Base-by-base conservation (phyloP, 2,113 vertebrate genomes). In the Turdus rufiventris region DNA sequence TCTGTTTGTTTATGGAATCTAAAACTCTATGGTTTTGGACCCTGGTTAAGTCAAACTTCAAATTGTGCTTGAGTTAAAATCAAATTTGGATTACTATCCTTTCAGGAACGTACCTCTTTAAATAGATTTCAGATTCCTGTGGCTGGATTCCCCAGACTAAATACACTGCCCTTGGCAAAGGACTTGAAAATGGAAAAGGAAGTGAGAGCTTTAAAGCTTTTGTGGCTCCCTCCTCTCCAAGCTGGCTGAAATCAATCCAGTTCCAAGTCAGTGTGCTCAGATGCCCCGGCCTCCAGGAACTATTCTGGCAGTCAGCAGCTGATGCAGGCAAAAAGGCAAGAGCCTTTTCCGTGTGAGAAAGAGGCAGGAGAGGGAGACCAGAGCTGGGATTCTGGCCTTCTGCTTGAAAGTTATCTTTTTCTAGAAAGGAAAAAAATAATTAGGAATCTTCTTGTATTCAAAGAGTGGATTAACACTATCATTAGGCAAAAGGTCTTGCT, bases 111-210 rank as follows among this genome's bases (percentile, higher is more conserved):
- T 62, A 45, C 77, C 48, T 85, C 85, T 95, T 95, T 88, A 96
- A 95, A 91, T 79, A 73, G 89, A 73, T 87, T 94, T 70, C 89
- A 70, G 47, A 95, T 94, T 97, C 93, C 93, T 95, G 87, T 85
- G 93, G 89, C 74, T 68, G 28, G 91, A 80, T 91, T 93, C 81
- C 67, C 74, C 63, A 51, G 93, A 62, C 71, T 72, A 73, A 93
- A 78, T n/a, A 51, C 84, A 48, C 77, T 91, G 70, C 67, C 68
- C 66, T 82, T 96, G 94, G 93, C 93, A 91, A 91, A 85, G 21
- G 47, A n/a, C 47, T 95, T 66, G 48, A 94, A 94, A 93, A 88
- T 93, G 60, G 81, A 74, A 91, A 85, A 87, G 94, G 84, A 94
- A 95, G 87, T 33, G 38, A 93, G 86, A 51, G 47, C 38, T 91